phyloP scores from a whole-genome alignment of 2,888 invertebrate genomes.

The Trichogramma dendrolimi region DNA sequence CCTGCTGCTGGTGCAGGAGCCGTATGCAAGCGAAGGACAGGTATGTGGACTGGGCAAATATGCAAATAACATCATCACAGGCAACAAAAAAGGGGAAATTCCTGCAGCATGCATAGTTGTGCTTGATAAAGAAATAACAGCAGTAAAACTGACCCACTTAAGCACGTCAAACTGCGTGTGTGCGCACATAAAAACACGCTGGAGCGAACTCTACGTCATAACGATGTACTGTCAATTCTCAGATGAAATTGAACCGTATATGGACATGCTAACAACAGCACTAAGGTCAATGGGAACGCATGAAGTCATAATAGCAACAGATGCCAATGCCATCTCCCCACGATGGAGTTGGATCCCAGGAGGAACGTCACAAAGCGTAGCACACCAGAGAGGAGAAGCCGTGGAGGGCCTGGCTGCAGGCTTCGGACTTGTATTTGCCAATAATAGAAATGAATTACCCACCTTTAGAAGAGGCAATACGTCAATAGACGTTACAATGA shows the following conservation, averaged over 20 bases:
- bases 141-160: background rate
- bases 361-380: too few species aligned
- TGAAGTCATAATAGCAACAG: background rate
- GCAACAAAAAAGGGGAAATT: too few species aligned
- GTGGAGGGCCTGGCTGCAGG: background rate
- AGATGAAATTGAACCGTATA: too few species aligned
- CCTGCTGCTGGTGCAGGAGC: background rate
- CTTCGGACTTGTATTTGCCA: background rate
- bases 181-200: background rate
- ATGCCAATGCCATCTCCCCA: background rate
- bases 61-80: too few species aligned
- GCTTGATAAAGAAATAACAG: too few species aligned
- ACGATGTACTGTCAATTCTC: background rate
- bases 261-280: too few species aligned
- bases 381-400: background rate
- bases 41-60: too few species aligned
- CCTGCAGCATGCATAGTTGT: too few species aligned
- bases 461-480: background rate
- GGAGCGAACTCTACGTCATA: background rate
- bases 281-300: too few species aligned
- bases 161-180: constrained; percentile 3
- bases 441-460: background rate
- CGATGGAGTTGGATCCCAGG: background rate
- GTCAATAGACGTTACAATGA: too few species aligned
- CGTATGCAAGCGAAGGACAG: too few species aligned